Conservation (phyloP, 2,797 vertebrate species). For the Phoebastria nigripes region DNA sequence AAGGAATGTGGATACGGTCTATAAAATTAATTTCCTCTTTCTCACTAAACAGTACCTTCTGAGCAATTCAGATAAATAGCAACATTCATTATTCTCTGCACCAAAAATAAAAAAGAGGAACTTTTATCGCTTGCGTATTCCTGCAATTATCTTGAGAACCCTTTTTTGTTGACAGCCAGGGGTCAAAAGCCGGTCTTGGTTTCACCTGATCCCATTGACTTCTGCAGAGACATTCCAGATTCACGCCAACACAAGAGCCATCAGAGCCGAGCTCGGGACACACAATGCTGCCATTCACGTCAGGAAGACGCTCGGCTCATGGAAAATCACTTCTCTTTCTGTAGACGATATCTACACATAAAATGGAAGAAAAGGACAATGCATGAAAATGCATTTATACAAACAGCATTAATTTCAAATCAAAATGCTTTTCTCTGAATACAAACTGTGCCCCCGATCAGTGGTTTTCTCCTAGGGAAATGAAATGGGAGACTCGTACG, state of each 20-base stretch:
- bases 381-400: fast-evolving
- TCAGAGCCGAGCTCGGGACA: not conserved
- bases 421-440: not conserved
- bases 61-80: not conserved
- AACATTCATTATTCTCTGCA: not conserved
- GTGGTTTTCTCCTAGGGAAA: not conserved
- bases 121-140: not conserved
- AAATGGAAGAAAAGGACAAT: not conserved
- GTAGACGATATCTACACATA: fast-evolving
- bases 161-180: not conserved
- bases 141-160: slow-evolving; percentile 15
- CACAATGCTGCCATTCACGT: slow-evolving; percentile 36
- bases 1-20: not conserved
- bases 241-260: not conserved
- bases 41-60: not conserved
- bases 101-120: slow-evolving; percentile 15
- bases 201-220: slow-evolving; percentile 32
- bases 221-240: not conserved
- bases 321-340: slow-evolving; percentile 11
- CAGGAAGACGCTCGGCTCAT: not conserved
- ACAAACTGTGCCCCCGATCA: fast-evolving
- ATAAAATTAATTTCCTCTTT: slow-evolving; percentile 58
- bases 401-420: not conserved
- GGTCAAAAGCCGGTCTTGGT: slow-evolving; percentile 7
- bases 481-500: fast-evolving